Percentiles rank a stretch among this genome's conserved stretches.
Conservation (phyloP, 2,797 vertebrate genomes). For the Cyclopterus lumpus region DNA sequence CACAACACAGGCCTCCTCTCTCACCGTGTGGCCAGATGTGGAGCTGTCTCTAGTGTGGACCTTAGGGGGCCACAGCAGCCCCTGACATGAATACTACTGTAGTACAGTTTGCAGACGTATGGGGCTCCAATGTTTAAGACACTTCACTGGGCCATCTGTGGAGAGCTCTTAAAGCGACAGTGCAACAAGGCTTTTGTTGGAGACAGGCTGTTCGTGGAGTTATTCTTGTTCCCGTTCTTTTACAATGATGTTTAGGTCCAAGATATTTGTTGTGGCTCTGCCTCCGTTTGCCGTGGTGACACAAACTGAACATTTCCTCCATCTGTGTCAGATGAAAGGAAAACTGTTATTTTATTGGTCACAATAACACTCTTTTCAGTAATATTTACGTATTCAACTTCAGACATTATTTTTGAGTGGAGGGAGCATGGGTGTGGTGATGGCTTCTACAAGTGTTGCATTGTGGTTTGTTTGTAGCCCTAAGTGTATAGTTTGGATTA, state of each 20-base stretch:
- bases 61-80: slow-evolving; percentile 27
- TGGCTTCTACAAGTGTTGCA: background rate
- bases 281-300: background rate
- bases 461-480: background rate
- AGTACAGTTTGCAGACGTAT: slow-evolving; percentile 16
- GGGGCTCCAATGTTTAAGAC: background rate
- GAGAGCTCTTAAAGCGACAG: slow-evolving; percentile 21
- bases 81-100: slow-evolving; percentile 33
- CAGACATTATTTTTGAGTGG: background rate
- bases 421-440: no score
- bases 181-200: slow-evolving; percentile 1
- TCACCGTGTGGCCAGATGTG: slow-evolving; percentile 49
- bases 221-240: slow-evolving; percentile 2
- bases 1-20: background rate
- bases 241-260: background rate
- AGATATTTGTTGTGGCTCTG: background rate
- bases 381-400: background rate
- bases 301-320: background rate
- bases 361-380: background rate
- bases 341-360: background rate
- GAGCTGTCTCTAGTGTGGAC: slow-evolving; percentile 30
- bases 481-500: background rate
- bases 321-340: background rate
- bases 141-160: slow-evolving; percentile 1
- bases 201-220: background rate